These are phyloP conservation scores for Drosophila yooni DNA, from an alignment of 2,888 invertebrate genomes.

Conservation along the genomic window DNA sequence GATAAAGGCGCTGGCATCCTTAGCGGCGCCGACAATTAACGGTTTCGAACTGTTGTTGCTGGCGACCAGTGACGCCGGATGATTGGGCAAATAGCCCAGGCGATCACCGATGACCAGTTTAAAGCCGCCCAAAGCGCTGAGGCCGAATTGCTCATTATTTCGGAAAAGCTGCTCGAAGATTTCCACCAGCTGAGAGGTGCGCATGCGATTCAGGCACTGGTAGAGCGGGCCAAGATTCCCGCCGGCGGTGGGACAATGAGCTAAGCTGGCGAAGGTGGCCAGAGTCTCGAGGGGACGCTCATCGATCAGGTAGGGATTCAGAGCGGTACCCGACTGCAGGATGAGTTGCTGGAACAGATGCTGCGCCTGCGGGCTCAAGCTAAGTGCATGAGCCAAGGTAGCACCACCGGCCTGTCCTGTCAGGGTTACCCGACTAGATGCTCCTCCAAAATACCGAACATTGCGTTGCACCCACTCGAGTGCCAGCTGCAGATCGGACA, in stretches of 20 bases:
- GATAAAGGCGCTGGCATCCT: conserved; percentile 86
- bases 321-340: conserved; percentile 86
- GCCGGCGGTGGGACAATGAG: conserved; percentile 75
- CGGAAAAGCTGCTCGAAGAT: conserved; percentile 72
- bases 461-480: conserved; percentile 86
- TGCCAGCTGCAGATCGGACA: conserved; percentile 86
- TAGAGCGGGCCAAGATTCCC: conserved; percentile 38
- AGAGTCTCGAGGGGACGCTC: conserved; percentile 83
- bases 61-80: conserved; percentile 75
- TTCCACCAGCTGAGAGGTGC: conserved; percentile 74
- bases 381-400: conserved; percentile 85
- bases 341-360: conserved; percentile 86
- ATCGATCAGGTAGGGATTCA: conserved; percentile 86
- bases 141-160: conserved; percentile 74
- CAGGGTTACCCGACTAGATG: conserved; percentile 85
- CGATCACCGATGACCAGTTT: conserved; percentile 82
- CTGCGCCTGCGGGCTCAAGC: conserved; percentile 83
- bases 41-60: conserved; percentile 75
- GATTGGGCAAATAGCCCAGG: conserved; percentile 78
- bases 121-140: conserved; percentile 76
- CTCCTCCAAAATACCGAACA: conserved; percentile 86
- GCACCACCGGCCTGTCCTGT: conserved; percentile 87
- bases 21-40: conserved; percentile 85
- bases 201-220: conserved; percentile 71
- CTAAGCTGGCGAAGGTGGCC: conserved; percentile 82